Conservation (phyloP, 2,888 invertebrate species). For the Heliconius ethilla region DNA sequence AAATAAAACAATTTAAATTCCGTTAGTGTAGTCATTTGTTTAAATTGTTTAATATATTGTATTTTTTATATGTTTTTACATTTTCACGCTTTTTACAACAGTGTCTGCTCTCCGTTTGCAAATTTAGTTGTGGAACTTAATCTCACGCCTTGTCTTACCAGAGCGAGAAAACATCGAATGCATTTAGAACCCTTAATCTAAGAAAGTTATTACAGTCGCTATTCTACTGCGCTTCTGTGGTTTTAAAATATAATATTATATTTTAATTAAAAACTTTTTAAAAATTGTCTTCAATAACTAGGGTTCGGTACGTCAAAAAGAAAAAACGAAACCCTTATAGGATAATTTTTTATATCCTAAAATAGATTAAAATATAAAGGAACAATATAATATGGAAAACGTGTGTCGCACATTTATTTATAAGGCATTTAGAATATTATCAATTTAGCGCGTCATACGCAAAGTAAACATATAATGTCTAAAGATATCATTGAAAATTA, state of each 20-base stretch:
- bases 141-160: too few relatives aligned
- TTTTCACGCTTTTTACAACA: too few relatives aligned
- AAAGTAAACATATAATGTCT: not conserved
- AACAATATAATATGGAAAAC: not conserved
- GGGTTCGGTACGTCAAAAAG: too few relatives aligned
- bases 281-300: not conserved
- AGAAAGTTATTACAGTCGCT: too few relatives aligned
- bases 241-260: too few relatives aligned
- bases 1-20: not conserved
- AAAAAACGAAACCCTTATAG: too few relatives aligned
- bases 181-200: too few relatives aligned
- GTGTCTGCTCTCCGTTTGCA: too few relatives aligned
- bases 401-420: not conserved
- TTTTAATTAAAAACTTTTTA: not conserved
- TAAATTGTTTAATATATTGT: not conserved
- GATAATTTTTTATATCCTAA: not conserved
- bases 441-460: slow-evolving; percentile 6
- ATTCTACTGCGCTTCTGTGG: too few relatives aligned
- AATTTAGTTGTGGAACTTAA: too few relatives aligned
- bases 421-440: not conserved
- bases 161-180: too few relatives aligned
- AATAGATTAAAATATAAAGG: not conserved
- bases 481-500: slow-evolving; percentile 3
- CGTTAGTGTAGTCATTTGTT: not conserved
- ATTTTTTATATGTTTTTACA: too few relatives aligned